Evolutionary conservation across 2,888 invertebrate genomes (phyloP).

Genomic region (Crossocerus cetratus): DNA sequence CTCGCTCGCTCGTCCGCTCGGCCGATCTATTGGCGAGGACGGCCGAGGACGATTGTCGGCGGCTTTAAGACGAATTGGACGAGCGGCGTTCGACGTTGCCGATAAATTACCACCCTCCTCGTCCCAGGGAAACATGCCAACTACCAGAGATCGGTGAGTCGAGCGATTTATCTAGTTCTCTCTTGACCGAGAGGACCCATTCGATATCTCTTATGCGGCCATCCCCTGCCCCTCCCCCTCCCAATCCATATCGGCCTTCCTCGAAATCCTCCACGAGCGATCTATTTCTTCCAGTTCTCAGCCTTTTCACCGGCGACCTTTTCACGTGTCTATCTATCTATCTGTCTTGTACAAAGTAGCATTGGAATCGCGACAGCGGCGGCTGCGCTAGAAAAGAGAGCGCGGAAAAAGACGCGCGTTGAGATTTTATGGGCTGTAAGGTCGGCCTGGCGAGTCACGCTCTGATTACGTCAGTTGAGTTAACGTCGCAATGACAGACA

Average conservation of each 20-base stretch:
- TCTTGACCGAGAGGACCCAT: conserved; percentile 7
- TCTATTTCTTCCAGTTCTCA: background rate
- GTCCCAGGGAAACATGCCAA: conserved; percentile 17
- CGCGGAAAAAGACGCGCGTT: conserved; percentile 34
- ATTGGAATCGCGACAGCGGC: too few species aligned
- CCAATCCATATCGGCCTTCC: background rate
- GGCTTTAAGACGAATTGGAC: conserved; percentile 48
- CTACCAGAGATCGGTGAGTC: conserved; percentile 5
- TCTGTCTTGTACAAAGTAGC: background rate
- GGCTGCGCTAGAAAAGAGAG: background rate
- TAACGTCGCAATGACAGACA: conserved; percentile 27
- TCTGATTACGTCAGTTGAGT: conserved; percentile 55
- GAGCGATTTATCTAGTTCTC: conserved; percentile 40
- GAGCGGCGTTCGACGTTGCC: conserved; percentile 36
- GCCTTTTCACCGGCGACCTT: too few species aligned
- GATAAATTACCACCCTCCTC: conserved; percentile 61
- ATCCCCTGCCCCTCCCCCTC: too few species aligned
- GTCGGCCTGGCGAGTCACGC: conserved; percentile 52
- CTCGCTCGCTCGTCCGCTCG: background rate
- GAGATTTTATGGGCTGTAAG: conserved; percentile 34
- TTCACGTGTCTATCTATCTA: too few species aligned
- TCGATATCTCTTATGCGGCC: background rate
- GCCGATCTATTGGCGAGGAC: conserved; percentile 31
- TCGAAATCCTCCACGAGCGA: background rate
- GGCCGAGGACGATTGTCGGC: conserved; percentile 26